Conservation (phyloP, 2,888 invertebrate genomes). For the Saturnia pavonia region DNA sequence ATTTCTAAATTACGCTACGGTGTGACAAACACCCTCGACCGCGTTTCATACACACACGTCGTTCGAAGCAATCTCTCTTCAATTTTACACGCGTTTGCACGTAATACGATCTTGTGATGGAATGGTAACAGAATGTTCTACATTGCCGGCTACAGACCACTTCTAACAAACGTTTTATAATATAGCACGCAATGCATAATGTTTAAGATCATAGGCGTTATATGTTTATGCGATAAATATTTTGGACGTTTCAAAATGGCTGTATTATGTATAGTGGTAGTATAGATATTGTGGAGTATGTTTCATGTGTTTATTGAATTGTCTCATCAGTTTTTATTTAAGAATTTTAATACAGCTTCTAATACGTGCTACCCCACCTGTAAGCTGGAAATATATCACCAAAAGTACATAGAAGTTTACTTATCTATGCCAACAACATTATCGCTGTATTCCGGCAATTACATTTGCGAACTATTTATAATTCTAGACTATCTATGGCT, state of each 20-base stretch:
- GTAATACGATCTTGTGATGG: slow-evolving; percentile 63
- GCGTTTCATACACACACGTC: slow-evolving; percentile 44
- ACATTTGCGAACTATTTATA: not conserved
- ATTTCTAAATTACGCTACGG: slow-evolving; percentile 35
- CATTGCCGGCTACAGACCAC: slow-evolving; percentile 31
- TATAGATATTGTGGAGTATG: slow-evolving; percentile 18
- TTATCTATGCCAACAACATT: too few relatives aligned
- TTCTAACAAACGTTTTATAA: slow-evolving; percentile 15
- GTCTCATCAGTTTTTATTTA: not conserved
- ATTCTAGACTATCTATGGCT: too few relatives aligned
- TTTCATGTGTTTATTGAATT: slow-evolving; percentile 13
- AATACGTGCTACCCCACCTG: too few relatives aligned
- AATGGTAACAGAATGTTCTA: slow-evolving; percentile 36
- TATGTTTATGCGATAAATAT: slow-evolving; percentile 20
- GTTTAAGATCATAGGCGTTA: not conserved
- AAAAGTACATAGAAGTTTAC: too few relatives aligned
- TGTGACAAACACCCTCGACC: slow-evolving; percentile 41
- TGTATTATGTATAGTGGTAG: slow-evolving; percentile 18
- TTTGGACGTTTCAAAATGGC: slow-evolving; percentile 19
- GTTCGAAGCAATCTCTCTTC: slow-evolving; percentile 68
- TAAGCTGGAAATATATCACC: too few relatives aligned
- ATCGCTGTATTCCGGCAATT: not conserved
- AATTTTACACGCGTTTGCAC: slow-evolving; percentile 77
- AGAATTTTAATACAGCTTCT: not conserved
- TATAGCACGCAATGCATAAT: slow-evolving; percentile 2